These are phyloP conservation scores for Hippocampus comes DNA, from an alignment of 2,113 vertebrate genomes.

Conservation along the genomic window DNA sequence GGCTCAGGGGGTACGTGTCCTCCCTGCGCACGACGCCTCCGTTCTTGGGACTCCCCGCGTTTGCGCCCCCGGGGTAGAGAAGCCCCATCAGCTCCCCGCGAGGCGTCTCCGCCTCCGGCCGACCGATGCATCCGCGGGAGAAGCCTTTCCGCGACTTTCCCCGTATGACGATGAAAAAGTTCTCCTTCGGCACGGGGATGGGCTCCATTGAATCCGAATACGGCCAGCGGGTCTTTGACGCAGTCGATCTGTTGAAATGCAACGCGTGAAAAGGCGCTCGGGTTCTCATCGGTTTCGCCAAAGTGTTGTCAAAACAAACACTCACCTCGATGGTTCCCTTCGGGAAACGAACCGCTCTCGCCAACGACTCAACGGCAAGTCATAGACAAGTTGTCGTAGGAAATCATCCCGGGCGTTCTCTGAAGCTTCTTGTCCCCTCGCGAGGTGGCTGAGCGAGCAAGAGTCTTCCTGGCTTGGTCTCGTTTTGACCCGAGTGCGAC, in stretches of 20 bases:
- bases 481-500: slow-evolving; percentile 28
- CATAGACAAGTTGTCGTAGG: too few relatives aligned
- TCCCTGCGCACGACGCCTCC: slow-evolving; percentile 54
- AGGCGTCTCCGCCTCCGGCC: slow-evolving; percentile 54
- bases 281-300: neutral
- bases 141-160: slow-evolving; percentile 67
- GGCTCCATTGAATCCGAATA: slow-evolving; percentile 50
- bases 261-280: neutral
- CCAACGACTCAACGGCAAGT: neutral
- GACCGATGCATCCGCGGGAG: slow-evolving; percentile 67
- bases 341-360: neutral
- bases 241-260: neutral
- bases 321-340: neutral
- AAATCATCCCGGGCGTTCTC: neutral
- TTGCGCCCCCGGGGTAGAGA: slow-evolving; percentile 39
- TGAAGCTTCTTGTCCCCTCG: too few relatives aligned
- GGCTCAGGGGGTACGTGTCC: slow-evolving; percentile 63
- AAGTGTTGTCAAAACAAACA: neutral
- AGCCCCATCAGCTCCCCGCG: slow-evolving; percentile 60
- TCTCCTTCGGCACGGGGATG: slow-evolving; percentile 35
- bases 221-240: neutral
- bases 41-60: slow-evolving; percentile 40
- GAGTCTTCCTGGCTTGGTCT: slow-evolving; percentile 1
- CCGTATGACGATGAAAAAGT: slow-evolving; percentile 68
- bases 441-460: neutral